phyloP scores from a whole-genome alignment of 2,113 vertebrate genomes.

The Anolis sagrei region DNA sequence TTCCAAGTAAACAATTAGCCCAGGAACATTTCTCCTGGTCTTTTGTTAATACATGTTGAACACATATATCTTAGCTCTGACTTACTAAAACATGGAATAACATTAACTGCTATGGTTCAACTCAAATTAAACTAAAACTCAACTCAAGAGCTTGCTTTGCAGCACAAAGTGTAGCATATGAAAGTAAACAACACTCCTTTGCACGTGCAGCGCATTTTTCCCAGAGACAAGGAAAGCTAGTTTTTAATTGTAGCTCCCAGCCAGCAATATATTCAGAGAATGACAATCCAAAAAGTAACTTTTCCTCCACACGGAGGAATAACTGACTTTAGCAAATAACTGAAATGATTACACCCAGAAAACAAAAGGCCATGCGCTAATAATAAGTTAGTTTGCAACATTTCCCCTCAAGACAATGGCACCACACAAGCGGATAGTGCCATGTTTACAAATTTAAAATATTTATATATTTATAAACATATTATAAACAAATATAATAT shows the following conservation, averaged over 20 bases:
- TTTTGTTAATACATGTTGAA: background rate
- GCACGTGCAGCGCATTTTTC: background rate
- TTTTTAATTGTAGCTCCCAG: no score
- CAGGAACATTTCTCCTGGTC: background rate
- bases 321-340: background rate
- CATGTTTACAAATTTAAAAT: no score
- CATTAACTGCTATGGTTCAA: background rate
- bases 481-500: no score
- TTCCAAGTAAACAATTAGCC: background rate
- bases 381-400: no score
- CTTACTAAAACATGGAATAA: background rate
- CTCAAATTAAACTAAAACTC: background rate
- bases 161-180: background rate
- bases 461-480: no score
- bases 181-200: background rate
- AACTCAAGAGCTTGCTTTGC: background rate
- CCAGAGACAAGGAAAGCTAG: no score
- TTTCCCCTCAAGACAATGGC: no score
- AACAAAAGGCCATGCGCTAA: no score
- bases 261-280: no score
- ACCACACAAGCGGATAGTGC: no score
- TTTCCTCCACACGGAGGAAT: no score
- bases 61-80: background rate
- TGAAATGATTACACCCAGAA: background rate
- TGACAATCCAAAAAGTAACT: no score